Conservation (phyloP, 2,888 invertebrate species). For the Choreutis nemorana region DNA sequence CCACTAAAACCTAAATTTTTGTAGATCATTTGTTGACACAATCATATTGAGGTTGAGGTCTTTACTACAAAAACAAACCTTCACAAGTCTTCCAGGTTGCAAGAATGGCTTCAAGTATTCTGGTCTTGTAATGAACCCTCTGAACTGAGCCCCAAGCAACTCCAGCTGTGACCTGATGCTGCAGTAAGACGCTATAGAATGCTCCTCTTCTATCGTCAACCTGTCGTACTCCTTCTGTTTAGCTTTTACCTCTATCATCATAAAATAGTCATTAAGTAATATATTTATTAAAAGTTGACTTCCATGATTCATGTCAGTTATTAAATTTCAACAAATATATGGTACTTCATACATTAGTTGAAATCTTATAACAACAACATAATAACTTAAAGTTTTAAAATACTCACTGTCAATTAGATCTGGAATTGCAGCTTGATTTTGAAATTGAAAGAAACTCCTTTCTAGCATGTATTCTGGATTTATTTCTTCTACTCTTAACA, state of each 20-base stretch:
- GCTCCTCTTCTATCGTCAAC: slow-evolving; percentile 76
- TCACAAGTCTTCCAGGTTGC: slow-evolving; percentile 92
- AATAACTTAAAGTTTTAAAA: not conserved
- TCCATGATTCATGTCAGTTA: no score
- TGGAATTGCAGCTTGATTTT: slow-evolving; percentile 96
- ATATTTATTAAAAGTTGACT: slow-evolving; percentile 6
- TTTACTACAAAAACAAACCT: slow-evolving; percentile 74
- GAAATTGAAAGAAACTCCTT: slow-evolving; percentile 98
- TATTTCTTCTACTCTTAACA: slow-evolving; percentile 97
- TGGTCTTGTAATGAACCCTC: slow-evolving; percentile 82
- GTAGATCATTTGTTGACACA: no score
- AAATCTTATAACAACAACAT: not conserved
- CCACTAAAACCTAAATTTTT: no score
- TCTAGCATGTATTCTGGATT: slow-evolving; percentile 99
- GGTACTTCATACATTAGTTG: not conserved
- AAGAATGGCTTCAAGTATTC: slow-evolving; percentile 92
- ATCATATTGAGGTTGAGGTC: not conserved
- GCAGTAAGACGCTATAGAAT: slow-evolving; percentile 82
- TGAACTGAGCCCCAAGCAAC: slow-evolving; percentile 75
- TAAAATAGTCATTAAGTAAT: not conserved
- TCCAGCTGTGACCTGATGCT: slow-evolving; percentile 84
- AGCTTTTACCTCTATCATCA: slow-evolving; percentile 67
- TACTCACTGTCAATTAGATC: slow-evolving; percentile 82
- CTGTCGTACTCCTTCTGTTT: slow-evolving; percentile 72
- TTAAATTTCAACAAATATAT: no score